A percentile compares a stretch with the other conserved stretches of the same genome.
phyloP scores from a whole-genome alignment of 2,797 vertebrate species.

The Ambastaia sidthimunki region DNA sequence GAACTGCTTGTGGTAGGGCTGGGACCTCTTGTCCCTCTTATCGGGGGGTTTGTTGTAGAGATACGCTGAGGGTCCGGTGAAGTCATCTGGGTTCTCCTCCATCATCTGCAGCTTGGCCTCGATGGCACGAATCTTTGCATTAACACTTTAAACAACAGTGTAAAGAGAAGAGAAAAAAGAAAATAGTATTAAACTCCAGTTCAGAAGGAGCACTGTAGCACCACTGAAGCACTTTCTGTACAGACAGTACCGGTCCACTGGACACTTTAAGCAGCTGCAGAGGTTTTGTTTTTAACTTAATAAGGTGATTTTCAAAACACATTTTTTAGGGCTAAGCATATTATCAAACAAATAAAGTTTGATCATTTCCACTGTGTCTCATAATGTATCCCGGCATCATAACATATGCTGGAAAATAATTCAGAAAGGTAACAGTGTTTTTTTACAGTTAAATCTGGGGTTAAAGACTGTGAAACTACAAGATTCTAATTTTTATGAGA shows the following conservation, averaged over 20 bases:
- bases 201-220: conserved; percentile 1
- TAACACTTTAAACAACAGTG: conserved; percentile 77
- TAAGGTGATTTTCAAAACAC: no score
- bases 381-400: no score
- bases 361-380: not conserved
- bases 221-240: no score
- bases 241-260: not conserved
- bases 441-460: not conserved
- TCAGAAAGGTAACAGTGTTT: not conserved
- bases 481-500: not conserved
- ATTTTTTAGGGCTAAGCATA: no score
- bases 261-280: not conserved
- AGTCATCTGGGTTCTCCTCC: conserved; percentile 95
- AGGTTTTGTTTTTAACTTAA: no score
- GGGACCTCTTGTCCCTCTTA: conserved; percentile 86
- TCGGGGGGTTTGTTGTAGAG: conserved; percentile 94
- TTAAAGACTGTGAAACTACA: not conserved
- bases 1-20: conserved; percentile 87
- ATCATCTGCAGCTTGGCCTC: conserved; percentile 99
- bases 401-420: not conserved
- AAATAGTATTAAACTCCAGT: conserved; percentile 17
- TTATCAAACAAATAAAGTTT: no score
- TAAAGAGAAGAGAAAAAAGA: not conserved
- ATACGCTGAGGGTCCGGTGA: conserved; percentile 87
- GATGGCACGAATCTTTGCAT: conserved; percentile 96